Percentiles rank a stretch among this genome's conserved stretches.
Evolutionary conservation across 2,797 vertebrate genomes (phyloP).

Genomic region (Amphiprion clarkii): DNA sequence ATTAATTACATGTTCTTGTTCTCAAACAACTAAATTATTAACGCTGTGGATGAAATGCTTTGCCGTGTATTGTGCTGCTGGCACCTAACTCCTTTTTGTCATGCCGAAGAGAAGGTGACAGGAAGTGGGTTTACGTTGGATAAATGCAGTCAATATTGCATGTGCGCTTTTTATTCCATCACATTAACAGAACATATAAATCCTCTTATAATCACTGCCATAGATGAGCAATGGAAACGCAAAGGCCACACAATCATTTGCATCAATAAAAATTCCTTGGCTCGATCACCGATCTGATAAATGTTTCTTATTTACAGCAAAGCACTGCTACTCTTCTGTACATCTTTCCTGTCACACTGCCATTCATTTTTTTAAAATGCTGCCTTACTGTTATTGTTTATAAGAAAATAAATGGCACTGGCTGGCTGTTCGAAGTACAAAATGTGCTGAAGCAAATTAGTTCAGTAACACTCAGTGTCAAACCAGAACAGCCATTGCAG

Average conservation of each 20-base stretch:
- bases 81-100: slow-evolving; percentile 3
- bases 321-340: neutral
- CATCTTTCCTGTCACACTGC: neutral
- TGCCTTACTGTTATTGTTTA: neutral
- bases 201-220: slow-evolving; percentile 70
- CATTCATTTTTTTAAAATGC: slow-evolving; percentile 3
- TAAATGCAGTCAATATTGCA: slow-evolving; percentile 42
- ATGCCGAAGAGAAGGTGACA: slow-evolving; percentile 30
- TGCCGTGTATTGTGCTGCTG: neutral
- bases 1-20: slow-evolving; percentile 23
- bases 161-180: slow-evolving; percentile 59
- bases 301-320: slow-evolving; percentile 13
- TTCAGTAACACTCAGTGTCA: slow-evolving; percentile 41
- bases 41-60: slow-evolving; percentile 38
- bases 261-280: slow-evolving; percentile 64
- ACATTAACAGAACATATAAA: slow-evolving; percentile 76
- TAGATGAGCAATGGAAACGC: slow-evolving; percentile 19
- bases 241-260: slow-evolving; percentile 48
- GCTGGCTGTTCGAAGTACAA: neutral
- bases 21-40: slow-evolving; percentile 34
- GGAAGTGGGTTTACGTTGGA: slow-evolving; percentile 27
- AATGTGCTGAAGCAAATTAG: slow-evolving; percentile 13
- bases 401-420: neutral
- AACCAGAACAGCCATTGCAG: slow-evolving; percentile 16
- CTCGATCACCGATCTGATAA: slow-evolving; percentile 63